Percentiles rank a stretch among this genome's conserved stretches.
phyloP scores from a whole-genome alignment of 2,113 vertebrate species.

The Siniperca knerii region DNA sequence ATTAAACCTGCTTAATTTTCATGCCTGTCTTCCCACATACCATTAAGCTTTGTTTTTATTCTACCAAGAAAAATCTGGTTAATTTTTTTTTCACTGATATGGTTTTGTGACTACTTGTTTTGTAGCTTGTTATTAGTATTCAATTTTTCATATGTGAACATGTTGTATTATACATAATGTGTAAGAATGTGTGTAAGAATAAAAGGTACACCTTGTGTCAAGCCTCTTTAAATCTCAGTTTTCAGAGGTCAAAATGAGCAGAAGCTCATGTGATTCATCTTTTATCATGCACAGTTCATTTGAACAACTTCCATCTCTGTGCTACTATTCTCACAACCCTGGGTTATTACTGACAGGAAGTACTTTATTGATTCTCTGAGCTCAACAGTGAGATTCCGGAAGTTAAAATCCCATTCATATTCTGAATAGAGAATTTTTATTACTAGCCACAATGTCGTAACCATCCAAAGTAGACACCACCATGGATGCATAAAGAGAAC shows the following conservation, averaged over 20 bases:
- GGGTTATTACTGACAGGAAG: not conserved
- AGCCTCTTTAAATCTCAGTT: not conserved
- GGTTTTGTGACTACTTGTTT: conserved; percentile 31
- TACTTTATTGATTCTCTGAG: not conserved
- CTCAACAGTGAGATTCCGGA: too few species aligned
- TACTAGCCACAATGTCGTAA: too few species aligned
- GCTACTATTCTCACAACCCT: not conserved
- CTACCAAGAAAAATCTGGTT: not conserved
- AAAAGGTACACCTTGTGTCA: not conserved
- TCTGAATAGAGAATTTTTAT: too few species aligned
- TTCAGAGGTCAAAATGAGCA: not conserved
- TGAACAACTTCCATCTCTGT: not conserved
- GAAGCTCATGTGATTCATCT: conserved; percentile 3
- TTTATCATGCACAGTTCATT: not conserved
- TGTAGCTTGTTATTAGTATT: conserved; percentile 28
- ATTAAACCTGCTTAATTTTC: not conserved
- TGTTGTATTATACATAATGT: conserved; percentile 24
- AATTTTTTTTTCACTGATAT: not conserved
- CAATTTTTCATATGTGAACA: conserved; percentile 14
- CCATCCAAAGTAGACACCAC: too few species aligned
- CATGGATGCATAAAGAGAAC: too few species aligned
- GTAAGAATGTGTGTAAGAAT: not conserved
- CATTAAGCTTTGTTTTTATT: not conserved
- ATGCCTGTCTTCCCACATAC: conserved; percentile 1
- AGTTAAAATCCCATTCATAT: too few species aligned